phyloP scores from a whole-genome alignment of 2,797 vertebrate species.

The Sitta carolinensis region DNA sequence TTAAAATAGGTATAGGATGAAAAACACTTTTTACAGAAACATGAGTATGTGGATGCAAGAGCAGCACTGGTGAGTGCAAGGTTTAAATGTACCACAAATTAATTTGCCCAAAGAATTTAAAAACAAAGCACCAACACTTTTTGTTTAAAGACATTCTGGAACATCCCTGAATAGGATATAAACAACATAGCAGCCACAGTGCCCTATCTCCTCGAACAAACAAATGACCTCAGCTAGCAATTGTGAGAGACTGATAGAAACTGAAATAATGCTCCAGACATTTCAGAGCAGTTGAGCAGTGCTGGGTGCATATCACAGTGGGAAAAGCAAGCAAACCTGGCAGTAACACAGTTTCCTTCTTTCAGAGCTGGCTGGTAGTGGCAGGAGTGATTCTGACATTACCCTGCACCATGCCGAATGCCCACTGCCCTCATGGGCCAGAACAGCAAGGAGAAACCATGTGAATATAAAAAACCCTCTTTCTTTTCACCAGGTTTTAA shows the following conservation, averaged over 20 bases:
- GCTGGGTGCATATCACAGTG: neutral
- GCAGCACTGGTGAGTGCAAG: accelerated
- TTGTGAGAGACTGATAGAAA: neutral
- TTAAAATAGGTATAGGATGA: neutral
- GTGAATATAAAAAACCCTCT: neutral
- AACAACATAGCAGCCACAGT: neutral
- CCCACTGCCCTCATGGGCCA: neutral
- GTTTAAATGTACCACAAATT: neutral
- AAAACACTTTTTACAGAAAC: neutral
- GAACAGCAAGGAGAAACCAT: neutral
- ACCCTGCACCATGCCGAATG: accelerated
- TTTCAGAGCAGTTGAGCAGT: neutral
- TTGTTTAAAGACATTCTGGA: neutral
- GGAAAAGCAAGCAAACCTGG: neutral
- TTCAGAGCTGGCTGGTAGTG: neutral
- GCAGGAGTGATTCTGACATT: neutral
- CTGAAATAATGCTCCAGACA: neutral
- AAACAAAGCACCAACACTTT: neutral
- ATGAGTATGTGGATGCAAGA: neutral
- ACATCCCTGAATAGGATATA: neutral
- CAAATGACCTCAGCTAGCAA: neutral
- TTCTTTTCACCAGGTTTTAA: neutral
- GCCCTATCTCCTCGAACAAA: neutral
- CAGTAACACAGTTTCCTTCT: neutral
- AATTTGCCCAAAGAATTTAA: neutral